phyloP scores from a whole-genome alignment of 2,797 vertebrate species.

The Moxostoma hubbsi region DNA sequence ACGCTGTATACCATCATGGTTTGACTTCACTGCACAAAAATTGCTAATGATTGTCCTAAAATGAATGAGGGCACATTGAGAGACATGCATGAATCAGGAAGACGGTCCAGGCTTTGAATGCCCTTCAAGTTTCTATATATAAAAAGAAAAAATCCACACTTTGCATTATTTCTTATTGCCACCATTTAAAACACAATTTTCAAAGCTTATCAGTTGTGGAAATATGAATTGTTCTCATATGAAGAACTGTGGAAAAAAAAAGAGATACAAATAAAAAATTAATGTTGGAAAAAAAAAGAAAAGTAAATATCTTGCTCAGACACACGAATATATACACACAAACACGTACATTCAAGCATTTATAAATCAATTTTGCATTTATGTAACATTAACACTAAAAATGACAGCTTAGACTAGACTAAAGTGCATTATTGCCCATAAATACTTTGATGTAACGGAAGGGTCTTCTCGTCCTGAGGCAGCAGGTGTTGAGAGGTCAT shows the following conservation, averaged over 20 bases:
- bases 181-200: slow-evolving; percentile 29
- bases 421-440: slow-evolving; percentile 76
- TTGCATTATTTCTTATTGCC: slow-evolving; percentile 40
- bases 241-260: slow-evolving; percentile 24
- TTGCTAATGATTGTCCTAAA: slow-evolving; percentile 37
- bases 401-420: slow-evolving; percentile 61
- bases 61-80: not conserved
- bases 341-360: slow-evolving; percentile 43
- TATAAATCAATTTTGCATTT: slow-evolving; percentile 41
- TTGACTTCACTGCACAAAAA: slow-evolving; percentile 39
- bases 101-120: slow-evolving; percentile 37
- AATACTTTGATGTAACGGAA: slow-evolving; percentile 73
- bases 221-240: slow-evolving; percentile 24
- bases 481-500: slow-evolving; percentile 26
- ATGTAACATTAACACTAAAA: slow-evolving; percentile 64
- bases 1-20: slow-evolving; percentile 23
- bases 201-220: slow-evolving; percentile 21
- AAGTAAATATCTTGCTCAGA: slow-evolving; percentile 20
- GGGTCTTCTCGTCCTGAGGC: slow-evolving; percentile 48
- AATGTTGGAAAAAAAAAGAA: slow-evolving; percentile 23
- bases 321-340: slow-evolving; percentile 57
- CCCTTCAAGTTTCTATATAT: slow-evolving; percentile 39
- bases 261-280: not conserved
- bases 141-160: slow-evolving; percentile 1
- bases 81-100: slow-evolving; percentile 51